A percentile compares a stretch with the other conserved stretches of the same genome.
Evolutionary conservation across 1,140 invertebrate species (phyloP).

Genomic region (Panagrolaimus sp.): DNA sequence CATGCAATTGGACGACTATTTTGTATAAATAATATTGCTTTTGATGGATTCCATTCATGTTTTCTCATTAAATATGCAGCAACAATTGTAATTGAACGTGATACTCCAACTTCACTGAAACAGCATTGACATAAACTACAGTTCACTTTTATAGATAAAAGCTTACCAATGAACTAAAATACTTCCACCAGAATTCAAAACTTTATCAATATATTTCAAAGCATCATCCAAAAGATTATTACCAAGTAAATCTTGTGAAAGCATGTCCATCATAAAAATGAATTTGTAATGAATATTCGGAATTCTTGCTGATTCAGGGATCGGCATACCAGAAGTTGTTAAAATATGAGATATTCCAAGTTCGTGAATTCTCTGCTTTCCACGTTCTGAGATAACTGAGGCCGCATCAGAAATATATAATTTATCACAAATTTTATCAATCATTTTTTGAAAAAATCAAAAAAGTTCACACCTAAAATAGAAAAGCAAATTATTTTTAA

Average conservation of each 20-base stretch:
- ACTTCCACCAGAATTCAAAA: slow-evolving; percentile 38
- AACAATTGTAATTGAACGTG: slow-evolving; percentile 42
- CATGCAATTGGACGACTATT: slow-evolving; percentile 33
- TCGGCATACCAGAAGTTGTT: slow-evolving; percentile 39
- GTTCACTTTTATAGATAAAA: not conserved
- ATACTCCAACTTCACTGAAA: slow-evolving; percentile 48
- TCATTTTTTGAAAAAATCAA: slow-evolving; percentile 23
- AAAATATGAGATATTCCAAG: slow-evolving; percentile 31
- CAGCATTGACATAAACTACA: slow-evolving; percentile 18
- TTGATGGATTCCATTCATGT: slow-evolving; percentile 32
- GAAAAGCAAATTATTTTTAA: not conserved
- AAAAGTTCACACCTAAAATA: not conserved
- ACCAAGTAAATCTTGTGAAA: slow-evolving; percentile 37
- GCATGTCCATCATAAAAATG: slow-evolving; percentile 41
- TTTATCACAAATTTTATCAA: slow-evolving; percentile 39
- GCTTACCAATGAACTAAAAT: slow-evolving; percentile 50
- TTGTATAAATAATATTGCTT: slow-evolving; percentile 45
- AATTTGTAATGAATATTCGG: slow-evolving; percentile 37
- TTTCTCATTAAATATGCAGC: slow-evolving; percentile 47
- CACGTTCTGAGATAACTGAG: slow-evolving; percentile 24
- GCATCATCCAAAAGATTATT: slow-evolving; percentile 42
- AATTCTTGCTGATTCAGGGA: slow-evolving; percentile 22
- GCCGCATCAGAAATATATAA: slow-evolving; percentile 43
- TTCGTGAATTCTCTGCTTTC: slow-evolving; percentile 27
- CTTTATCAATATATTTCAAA: slow-evolving; percentile 36